These are phyloP conservation scores for Prostheceraeus crozeri DNA, from an alignment of 2,888 invertebrate genomes.

Conservation along the genomic window DNA sequence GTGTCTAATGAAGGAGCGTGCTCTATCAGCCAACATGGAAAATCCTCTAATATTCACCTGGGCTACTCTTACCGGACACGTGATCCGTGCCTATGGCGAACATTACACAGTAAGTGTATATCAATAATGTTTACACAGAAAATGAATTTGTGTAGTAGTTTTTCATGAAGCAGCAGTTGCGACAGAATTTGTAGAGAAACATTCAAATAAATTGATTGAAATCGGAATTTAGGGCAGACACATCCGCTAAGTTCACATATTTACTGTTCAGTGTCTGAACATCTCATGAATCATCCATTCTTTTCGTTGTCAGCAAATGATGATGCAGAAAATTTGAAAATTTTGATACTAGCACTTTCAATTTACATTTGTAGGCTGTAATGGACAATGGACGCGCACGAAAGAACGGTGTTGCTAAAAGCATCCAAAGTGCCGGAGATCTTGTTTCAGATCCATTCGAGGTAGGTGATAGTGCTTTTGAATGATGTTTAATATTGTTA, in stretches of 20 bases:
- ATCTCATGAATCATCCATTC: too few species aligned
- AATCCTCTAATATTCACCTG: conserved; percentile 79
- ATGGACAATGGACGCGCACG: conserved; percentile 71
- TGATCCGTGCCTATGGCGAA: conserved; percentile 61
- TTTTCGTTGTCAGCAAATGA: too few species aligned
- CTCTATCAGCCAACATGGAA: conserved; percentile 64
- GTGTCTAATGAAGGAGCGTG: conserved; percentile 63
- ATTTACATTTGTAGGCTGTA: conserved; percentile 60
- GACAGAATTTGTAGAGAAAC: too few species aligned
- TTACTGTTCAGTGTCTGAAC: too few species aligned
- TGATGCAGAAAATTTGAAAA: too few species aligned
- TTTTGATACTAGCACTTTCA: too few species aligned
- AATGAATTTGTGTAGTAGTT: neutral
- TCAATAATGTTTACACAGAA: neutral
- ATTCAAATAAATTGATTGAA: conserved; percentile 1
- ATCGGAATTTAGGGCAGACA: neutral
- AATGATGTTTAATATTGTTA: too few species aligned
- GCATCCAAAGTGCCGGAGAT: conserved; percentile 66
- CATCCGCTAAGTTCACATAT: neutral
- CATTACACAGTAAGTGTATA: conserved; percentile 62
- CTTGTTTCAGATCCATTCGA: conserved; percentile 73
- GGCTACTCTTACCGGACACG: conserved; percentile 82
- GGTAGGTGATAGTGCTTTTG: conserved; percentile 41
- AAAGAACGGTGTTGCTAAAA: conserved; percentile 60
- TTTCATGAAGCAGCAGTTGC: too few species aligned